Evolutionary conservation across 1,140 invertebrate genomes (phyloP).

Genomic region (Danaus melanippus): DNA sequence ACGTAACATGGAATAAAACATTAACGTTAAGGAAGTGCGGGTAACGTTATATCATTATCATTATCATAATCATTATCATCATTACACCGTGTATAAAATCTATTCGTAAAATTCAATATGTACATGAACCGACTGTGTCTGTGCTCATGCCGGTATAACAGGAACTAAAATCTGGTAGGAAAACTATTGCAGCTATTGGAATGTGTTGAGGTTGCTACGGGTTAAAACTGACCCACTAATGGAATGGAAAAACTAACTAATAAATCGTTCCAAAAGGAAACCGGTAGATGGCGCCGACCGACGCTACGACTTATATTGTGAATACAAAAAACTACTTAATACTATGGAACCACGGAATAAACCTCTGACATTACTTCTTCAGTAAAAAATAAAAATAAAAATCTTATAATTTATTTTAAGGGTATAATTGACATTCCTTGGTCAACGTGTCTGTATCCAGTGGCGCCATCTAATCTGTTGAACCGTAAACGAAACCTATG

Average conservation of each 20-base stretch:
- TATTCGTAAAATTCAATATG: too few relatives aligned
- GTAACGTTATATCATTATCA: too few relatives aligned
- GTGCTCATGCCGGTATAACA: conserved; percentile 5
- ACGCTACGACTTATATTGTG: background rate
- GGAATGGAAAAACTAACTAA: conserved; percentile 33
- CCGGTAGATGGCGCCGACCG: conserved; percentile 24
- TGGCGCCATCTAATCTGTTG: conserved; percentile 20
- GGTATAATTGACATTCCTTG: background rate
- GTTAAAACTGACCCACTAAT: conserved; percentile 25
- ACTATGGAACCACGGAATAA: too few relatives aligned
- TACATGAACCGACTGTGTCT: too few relatives aligned
- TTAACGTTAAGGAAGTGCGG: too few relatives aligned
- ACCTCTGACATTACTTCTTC: conserved; percentile 1
- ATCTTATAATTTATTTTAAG: conserved; percentile 1
- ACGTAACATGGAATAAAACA: too few relatives aligned
- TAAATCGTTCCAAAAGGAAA: conserved; percentile 10
- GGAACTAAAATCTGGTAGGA: conserved; percentile 32
- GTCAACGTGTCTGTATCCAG: background rate
- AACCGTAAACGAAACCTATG: conserved; percentile 13
- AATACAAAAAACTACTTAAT: too few relatives aligned
- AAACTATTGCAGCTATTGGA: conserved; percentile 45
- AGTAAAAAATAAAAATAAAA: background rate
- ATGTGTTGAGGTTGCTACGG: conserved; percentile 34
- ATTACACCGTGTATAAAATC: too few relatives aligned
- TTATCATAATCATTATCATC: too few relatives aligned